A percentile compares a stretch with the other conserved stretches of the same genome.
Evolutionary conservation across 2,888 invertebrate species (phyloP).

Genomic region (Micropterix aruncella): DNA sequence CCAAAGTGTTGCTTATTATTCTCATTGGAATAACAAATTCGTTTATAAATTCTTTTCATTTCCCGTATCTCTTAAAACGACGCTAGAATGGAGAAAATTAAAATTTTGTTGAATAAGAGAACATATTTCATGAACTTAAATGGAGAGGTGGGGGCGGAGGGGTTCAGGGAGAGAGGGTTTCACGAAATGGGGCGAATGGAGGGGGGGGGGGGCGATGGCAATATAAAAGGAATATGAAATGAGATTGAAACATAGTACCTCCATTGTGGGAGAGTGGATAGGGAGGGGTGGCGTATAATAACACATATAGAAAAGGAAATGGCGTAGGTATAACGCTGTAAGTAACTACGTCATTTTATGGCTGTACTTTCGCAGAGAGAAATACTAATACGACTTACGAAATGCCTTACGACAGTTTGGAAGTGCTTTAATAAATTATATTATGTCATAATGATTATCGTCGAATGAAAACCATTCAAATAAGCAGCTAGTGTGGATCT

Average conservation of each 20-base stretch:
- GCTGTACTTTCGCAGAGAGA: too few species aligned
- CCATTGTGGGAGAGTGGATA: neutral
- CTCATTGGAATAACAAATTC: too few species aligned
- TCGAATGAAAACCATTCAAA: too few species aligned
- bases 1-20: too few species aligned
- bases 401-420: too few species aligned
- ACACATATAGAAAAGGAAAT: neutral
- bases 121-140: neutral
- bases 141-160: neutral
- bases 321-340: neutral
- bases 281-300: neutral
- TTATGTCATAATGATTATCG: too few species aligned
- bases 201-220: conserved; percentile 7
- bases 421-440: too few species aligned
- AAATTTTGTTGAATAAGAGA: neutral
- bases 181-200: conserved; percentile 7
- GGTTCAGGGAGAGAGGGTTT: conserved; percentile 7
- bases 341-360: neutral
- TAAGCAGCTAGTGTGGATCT: too few species aligned
- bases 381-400: too few species aligned
- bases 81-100: neutral
- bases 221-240: conserved; percentile 13
- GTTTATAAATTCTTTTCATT: too few species aligned
- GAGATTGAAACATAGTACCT: conserved; percentile 9
- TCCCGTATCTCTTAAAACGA: neutral